Conservation (phyloP, 2,888 invertebrate genomes). For the Trachelus iudaicus region DNA sequence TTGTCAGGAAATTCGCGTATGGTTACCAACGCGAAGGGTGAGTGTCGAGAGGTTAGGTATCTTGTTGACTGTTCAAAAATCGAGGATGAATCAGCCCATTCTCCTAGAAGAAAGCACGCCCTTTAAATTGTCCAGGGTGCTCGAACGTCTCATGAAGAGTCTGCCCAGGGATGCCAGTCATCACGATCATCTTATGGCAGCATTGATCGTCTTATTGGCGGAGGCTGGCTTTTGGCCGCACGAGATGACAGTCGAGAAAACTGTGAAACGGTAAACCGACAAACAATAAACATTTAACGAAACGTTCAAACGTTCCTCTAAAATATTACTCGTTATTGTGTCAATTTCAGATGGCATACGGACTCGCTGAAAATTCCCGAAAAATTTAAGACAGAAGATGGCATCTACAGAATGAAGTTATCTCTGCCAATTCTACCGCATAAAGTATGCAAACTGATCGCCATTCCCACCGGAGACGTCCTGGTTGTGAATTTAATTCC, state of each 20-base stretch:
- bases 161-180: conserved; percentile 39
- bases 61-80: not conserved
- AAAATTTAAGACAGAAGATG: conserved; percentile 37
- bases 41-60: not conserved
- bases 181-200: conserved; percentile 51
- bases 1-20: not conserved
- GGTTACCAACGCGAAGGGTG: not conserved
- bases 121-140: conserved; percentile 35
- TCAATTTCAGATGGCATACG: conserved; percentile 22
- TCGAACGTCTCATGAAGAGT: conserved; percentile 32
- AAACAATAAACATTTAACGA: not conserved
- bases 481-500: conserved; percentile 51
- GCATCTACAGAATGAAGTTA: conserved; percentile 44
- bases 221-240: conserved; percentile 44
- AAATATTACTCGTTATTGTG: not conserved
- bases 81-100: conserved; percentile 25
- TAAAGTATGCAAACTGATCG: conserved; percentile 47
- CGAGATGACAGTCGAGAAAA: not conserved
- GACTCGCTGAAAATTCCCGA: conserved; percentile 29
- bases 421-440: conserved; percentile 20
- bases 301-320: not conserved
- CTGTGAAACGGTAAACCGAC: not conserved
- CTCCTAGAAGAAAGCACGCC: conserved; percentile 52
- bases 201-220: conserved; percentile 47
- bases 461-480: conserved; percentile 50